These are phyloP conservation scores for Oligia strigilis DNA, from an alignment of 2,888 invertebrate species.

Conservation along the genomic window DNA sequence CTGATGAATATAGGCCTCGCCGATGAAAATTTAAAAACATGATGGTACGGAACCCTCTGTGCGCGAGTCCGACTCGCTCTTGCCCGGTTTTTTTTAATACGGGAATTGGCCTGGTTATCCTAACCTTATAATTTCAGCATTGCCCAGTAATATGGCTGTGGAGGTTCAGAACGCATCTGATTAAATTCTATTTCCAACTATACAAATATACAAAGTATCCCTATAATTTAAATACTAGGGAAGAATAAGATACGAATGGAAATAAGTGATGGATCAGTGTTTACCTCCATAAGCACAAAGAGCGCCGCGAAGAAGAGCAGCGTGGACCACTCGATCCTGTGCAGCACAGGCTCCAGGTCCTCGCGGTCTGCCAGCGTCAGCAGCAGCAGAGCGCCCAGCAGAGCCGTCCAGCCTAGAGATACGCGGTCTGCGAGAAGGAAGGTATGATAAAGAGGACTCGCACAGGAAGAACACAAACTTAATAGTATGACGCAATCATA, in stretches of 20 bases:
- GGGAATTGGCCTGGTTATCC: no score
- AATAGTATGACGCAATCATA: no score
- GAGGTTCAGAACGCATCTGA: background rate
- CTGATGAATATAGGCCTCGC: no score
- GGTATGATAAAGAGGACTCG: no score
- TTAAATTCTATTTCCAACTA: background rate
- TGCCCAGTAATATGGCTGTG: background rate
- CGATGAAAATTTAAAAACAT: no score
- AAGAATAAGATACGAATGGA: background rate
- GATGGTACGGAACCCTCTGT: no score
- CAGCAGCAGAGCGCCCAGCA: conserved; percentile 94
- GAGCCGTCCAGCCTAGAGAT: conserved; percentile 96
- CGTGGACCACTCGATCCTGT: conserved; percentile 97
- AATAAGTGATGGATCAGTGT: background rate
- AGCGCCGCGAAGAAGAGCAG: conserved; percentile 96
- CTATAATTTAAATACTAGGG: background rate
- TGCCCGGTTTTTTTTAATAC: no score
- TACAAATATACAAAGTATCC: background rate
- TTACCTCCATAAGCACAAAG: conserved; percentile 96
- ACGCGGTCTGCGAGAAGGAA: conserved; percentile 87
- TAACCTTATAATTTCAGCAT: background rate
- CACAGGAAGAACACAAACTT: background rate
- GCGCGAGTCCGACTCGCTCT: no score
- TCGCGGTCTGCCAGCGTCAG: conserved; percentile 93
- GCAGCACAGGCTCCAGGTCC: conserved; percentile 95